Base-by-base conservation (phyloP, 2,113 vertebrate genomes). In the Rhinolophus ferrumequinum region DNA sequence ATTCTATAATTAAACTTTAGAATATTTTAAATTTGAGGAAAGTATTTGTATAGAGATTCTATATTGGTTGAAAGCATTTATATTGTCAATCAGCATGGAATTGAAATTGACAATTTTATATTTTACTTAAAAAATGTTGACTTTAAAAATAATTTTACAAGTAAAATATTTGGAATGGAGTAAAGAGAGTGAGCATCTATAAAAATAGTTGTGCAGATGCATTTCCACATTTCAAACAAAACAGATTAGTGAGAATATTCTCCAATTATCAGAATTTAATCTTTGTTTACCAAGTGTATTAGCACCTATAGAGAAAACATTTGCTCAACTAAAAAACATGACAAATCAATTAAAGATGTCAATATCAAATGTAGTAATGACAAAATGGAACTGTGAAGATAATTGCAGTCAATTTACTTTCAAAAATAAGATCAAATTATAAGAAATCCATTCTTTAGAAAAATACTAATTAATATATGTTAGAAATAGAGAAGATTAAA, bases 281-380 rank as follows among this genome's bases (percentile, higher is more conserved):
- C 9, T 92, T 47, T 60, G 62, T 72, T 47, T 92, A 94, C 0
- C 14, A 50, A 11, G 22, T 21, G 64, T 28, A 84, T 80, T 28
- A 75, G 5, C 8, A 86, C 10, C 9, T 64, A 62, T 30, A 64
- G 35, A 67, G 22, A 86, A 87, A 83, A 18, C 0, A 67, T 54
- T 50, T 90, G 30, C 19, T 79, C 12, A 79, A n/a, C 28, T 91
- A 16, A 85, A 69, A 54, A 67, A 15, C 3, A 41, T 60, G 47
- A 62, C 9, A 95, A 70, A 56, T 77, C 35, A 44, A 77, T 54
- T 58, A 56, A 83, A 96, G 52, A 30, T 76, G 8, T 81, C 19
- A 75, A 24, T n/a, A 89, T 79, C 11, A 82, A 79, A 84, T 44
- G 13, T 44, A 52, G 33, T 94, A 95, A 90, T 73, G 24, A 91